Percentiles rank a stretch among this genome's conserved stretches.
Evolutionary conservation across 2,113 vertebrate species (phyloP).

Genomic region (Cebus imitator): DNA sequence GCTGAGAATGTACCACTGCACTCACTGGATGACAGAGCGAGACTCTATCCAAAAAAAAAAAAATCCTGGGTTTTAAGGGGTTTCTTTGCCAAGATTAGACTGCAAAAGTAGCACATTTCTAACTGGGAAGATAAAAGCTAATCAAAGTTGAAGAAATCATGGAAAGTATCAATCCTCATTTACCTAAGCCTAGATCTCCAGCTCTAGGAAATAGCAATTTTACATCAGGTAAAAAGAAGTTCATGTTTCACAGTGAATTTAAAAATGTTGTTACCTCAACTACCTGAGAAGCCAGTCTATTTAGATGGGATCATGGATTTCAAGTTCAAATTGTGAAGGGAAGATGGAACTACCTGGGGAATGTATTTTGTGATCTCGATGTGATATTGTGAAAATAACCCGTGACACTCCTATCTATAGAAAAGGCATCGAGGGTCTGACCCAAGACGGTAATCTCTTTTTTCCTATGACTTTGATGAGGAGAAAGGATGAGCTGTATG

Average conservation of each 20-base stretch:
- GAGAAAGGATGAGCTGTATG: neutral
- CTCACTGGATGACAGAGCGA: no score
- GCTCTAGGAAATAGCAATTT: neutral
- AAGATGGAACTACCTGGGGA: neutral
- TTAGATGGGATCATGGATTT: neutral
- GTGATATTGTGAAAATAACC: neutral
- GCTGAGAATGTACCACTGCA: no score
- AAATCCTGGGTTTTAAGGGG: neutral
- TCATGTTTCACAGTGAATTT: neutral
- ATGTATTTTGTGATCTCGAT: neutral
- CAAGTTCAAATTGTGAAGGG: neutral
- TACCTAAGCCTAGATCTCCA: neutral
- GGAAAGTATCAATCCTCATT: neutral
- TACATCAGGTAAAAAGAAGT: neutral
- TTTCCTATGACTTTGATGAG: neutral
- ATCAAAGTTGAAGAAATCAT: neutral
- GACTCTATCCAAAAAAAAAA: neutral
- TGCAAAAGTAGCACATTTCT: neutral
- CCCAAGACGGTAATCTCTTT: neutral
- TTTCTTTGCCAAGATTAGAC: slow-evolving; percentile 33
- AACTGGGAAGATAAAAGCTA: neutral
- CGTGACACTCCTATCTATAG: neutral
- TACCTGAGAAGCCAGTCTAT: neutral
- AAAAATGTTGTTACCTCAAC: neutral
- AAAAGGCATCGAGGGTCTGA: neutral